A percentile compares a stretch with the other conserved stretches of the same genome.
Conservation (phyloP, 2,113 vertebrate species). For the Nibea albiflora region DNA sequence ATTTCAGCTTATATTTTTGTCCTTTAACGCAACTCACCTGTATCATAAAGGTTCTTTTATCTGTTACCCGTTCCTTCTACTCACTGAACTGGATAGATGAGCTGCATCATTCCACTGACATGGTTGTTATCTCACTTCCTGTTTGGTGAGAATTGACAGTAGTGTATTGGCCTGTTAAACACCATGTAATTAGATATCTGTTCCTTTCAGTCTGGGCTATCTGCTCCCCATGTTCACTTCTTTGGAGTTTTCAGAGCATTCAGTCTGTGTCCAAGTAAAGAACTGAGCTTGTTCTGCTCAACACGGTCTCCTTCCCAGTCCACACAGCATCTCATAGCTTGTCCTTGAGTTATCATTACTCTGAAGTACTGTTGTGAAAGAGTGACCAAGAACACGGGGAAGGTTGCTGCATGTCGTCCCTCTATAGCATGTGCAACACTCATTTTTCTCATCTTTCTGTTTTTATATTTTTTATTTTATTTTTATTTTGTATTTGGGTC, state of each 20-base stretch:
- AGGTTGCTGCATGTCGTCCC: not conserved
- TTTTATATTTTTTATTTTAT: not conserved
- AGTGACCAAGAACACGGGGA: not conserved
- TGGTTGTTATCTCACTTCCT: not conserved
- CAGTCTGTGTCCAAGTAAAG: not conserved
- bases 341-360: too few species aligned
- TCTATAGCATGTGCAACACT: not conserved
- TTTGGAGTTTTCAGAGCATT: not conserved
- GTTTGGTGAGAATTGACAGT: not conserved
- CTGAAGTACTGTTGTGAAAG: not conserved
- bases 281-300: not conserved
- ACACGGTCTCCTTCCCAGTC: not conserved
- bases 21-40: not conserved
- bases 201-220: not conserved
- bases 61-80: not conserved
- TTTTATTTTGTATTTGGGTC: too few species aligned
- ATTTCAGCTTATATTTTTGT: not conserved
- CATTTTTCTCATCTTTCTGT: not conserved
- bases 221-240: not conserved
- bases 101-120: not conserved
- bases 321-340: not conserved
- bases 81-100: constrained; percentile 6
- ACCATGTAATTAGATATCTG: not conserved
- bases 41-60: constrained; percentile 5
- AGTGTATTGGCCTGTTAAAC: not conserved